Conservation (phyloP, 2,888 invertebrate genomes). For the Sinhomidia bicolor region DNA sequence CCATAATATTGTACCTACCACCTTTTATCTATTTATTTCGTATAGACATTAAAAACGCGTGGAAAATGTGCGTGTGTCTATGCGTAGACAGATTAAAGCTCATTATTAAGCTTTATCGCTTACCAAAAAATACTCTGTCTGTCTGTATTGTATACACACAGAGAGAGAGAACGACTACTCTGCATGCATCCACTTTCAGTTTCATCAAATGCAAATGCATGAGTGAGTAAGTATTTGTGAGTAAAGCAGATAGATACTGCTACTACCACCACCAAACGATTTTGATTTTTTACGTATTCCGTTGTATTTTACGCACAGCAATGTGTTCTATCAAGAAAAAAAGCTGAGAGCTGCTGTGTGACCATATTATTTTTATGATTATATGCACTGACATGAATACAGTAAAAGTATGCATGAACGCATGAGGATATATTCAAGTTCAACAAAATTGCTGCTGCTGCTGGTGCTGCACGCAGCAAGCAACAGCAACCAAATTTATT, state of each 20-base stretch:
- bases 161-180: not conserved
- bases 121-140: not conserved
- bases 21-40: not conserved
- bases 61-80: conserved; percentile 28
- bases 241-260: not conserved
- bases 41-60: not conserved
- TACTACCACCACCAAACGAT: not conserved
- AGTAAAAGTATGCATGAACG: conserved; percentile 21
- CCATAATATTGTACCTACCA: no score
- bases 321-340: not conserved
- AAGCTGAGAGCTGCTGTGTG: not conserved
- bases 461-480: no score
- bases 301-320: not conserved
- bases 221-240: conserved; percentile 12
- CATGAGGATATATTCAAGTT: conserved; percentile 22
- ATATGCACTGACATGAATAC: conserved; percentile 17
- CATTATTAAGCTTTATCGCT: conserved; percentile 37
- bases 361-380: not conserved
- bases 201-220: conserved; percentile 32
- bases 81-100: conserved; percentile 41
- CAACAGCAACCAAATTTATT: conserved; percentile 42
- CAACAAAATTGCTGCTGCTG: conserved; percentile 10
- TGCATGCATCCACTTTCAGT: conserved; percentile 35
- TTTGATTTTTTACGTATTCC: not conserved
- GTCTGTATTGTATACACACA: not conserved